Evolutionary conservation across 2,113 vertebrate genomes (phyloP), one percentile per base, ranked within the genome.

Genomic region (Cheilinus undulatus): DNA sequence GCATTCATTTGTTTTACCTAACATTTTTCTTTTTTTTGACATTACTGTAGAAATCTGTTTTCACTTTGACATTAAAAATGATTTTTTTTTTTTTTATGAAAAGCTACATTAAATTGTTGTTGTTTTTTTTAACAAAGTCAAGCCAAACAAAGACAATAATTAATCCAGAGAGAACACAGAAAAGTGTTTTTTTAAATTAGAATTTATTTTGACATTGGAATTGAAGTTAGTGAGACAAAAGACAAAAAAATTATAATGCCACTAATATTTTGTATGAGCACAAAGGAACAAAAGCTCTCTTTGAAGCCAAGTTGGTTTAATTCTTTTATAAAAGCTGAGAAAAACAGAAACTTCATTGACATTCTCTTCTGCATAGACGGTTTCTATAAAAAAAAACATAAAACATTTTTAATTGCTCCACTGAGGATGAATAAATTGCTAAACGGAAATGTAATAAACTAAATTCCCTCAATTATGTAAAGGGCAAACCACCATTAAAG

Each of bases 331-430:
- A 26, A 38, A 45, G 13, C 24, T n/a, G 11, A 54, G 34, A 40
- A 40, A 40, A 40, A 34, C 32, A 34, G 12, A 59, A 43, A 45
- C 27, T 67, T 4, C n/a, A 14, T 27, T n/a, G 2, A 30, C 7
- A 17, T 7, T 46, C 14, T 13, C 17, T 2, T 20, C 15, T 27
- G 11, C 43, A 40, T 13, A 23, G 9, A 5, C 45, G 30, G 26
- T 46, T 57, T 46, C 7, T 30, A 23, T 17, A 30, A 45, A 32
- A 45, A 26, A 42, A 22, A 57, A 28, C 19, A 50, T 70, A 17
- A 54, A 59, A 17, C 34, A 14, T 52, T 76, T 61, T 59, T 66
- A 69, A 69, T 62, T 49, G 36, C 42, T 11, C 20, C 12, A 11
- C 22, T 48, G 19, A 8, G 30, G 42, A 23, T 67, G 54, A 56